A percentile compares a stretch with the other conserved stretches of the same genome.
Evolutionary conservation across 1,140 invertebrate genomes (phyloP).

Genomic region (Formica exsecta): DNA sequence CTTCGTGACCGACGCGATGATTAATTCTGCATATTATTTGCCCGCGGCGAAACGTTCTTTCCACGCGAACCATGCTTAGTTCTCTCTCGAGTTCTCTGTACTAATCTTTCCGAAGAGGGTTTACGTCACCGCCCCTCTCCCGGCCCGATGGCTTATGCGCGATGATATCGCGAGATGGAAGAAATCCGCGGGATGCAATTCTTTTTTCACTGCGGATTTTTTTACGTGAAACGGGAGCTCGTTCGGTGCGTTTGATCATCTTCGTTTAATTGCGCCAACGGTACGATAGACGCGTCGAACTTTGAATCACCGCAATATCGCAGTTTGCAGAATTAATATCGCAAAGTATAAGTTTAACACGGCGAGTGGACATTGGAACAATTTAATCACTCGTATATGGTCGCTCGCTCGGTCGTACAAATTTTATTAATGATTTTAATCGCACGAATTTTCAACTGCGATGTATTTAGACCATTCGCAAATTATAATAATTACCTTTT

Average conservation of each 20-base stretch:
- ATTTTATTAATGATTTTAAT: constrained; percentile 8
- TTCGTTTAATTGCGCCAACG: constrained; percentile 15
- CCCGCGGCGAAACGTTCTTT: constrained; percentile 49
- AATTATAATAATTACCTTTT: too few species aligned
- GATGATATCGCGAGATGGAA: constrained; percentile 21
- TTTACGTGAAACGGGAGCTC: background rate
- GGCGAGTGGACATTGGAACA: constrained; percentile 1
- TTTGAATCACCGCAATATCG: background rate
- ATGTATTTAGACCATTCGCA: background rate
- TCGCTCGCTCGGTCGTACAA: background rate
- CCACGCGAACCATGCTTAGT: constrained; percentile 25
- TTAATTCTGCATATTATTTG: constrained; percentile 62
- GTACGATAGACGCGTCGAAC: background rate
- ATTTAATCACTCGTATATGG: background rate
- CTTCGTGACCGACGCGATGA: constrained; percentile 54
- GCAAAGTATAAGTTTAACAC: constrained; percentile 18
- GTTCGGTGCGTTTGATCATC: constrained; percentile 16
- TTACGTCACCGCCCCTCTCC: background rate
- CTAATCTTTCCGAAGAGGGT: constrained; percentile 18
- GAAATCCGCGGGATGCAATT: background rate
- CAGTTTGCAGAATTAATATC: constrained; percentile 29
- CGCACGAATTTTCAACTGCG: background rate
- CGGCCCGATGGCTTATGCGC: background rate
- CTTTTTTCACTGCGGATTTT: background rate
- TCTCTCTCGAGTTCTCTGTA: background rate